Base-by-base conservation (phyloP, 2,797 vertebrate species). In the Peromyscus melanophrys region DNA sequence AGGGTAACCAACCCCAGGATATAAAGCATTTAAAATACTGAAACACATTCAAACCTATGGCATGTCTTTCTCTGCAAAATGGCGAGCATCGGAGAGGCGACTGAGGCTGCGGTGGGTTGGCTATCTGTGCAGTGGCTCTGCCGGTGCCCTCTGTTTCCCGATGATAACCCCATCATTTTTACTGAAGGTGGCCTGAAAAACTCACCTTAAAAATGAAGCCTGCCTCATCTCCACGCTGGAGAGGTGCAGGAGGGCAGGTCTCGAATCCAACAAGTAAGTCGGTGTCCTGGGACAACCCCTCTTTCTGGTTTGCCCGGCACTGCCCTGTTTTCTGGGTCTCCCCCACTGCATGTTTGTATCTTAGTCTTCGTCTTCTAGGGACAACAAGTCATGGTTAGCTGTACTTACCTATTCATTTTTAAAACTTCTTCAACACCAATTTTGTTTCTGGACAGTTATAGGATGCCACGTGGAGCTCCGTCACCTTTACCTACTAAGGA, bases 401-500 rank as follows among this genome's bases (percentile, higher is more conserved):
- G n/a, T 67, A 49, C 83, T 81, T 46, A 59, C 69, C 82, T 49
- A 91, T 31, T 95, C 65, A 52, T n/a, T 52, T 59, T 78, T 37
- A 12, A 21, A 80, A 92, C 61, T 73, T 87, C 31, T 80, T 90
- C 40, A 59, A 65, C 43, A 31, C 75, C 17, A 43, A 1, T 49
- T 94, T 85, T n/a, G n/a, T 31, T 90, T 92, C 85, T n/a, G 13
- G 59, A 89, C 34, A 89, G 34, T 49, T 67, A 25, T 11, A 11
- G 19, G 17, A 76, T 19, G 67, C 76, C 78, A 67, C 49, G 82
- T 31, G 67, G 46, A 77, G 37, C 75, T 63, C 76, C 40, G 86
- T 89, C 55, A 88, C 34, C 67, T 8, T 85, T 78, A 37, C 16
- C 27, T 86, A 96, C 95, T 97, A 92, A 96, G 89, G 76, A 85